A percentile compares a stretch with the other conserved stretches of the same genome.
Evolutionary conservation across 2,888 invertebrate genomes (phyloP).

Genomic region (Nematopogon swammerdamellus): DNA sequence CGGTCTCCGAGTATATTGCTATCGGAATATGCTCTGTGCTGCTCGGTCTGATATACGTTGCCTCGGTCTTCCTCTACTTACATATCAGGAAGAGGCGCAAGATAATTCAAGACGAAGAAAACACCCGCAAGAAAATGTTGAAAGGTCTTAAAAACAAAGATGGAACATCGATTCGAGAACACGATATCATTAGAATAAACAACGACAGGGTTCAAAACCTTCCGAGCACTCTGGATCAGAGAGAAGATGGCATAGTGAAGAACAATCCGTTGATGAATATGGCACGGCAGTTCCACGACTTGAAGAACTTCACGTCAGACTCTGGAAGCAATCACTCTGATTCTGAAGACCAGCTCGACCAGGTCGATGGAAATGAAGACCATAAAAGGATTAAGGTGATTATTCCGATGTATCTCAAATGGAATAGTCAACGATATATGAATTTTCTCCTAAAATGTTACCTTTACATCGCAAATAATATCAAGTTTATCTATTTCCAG

Average conservation of each 20-base stretch:
- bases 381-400: constrained; percentile 29
- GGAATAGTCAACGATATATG: neutral
- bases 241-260: constrained; percentile 71
- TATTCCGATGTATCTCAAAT: constrained; percentile 6
- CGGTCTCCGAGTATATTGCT: constrained; percentile 75
- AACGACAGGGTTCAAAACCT: constrained; percentile 35
- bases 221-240: constrained; percentile 47
- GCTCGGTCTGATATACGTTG: constrained; percentile 84
- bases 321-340: constrained; percentile 64
- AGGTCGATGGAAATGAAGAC: constrained; percentile 30
- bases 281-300: constrained; percentile 60
- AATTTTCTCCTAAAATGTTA: too few relatives aligned
- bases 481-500: constrained; percentile 20
- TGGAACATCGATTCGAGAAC: constrained; percentile 37
- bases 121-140: constrained; percentile 25
- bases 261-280: constrained; percentile 70
- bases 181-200: constrained; percentile 43
- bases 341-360: constrained; percentile 57
- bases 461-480: too few relatives aligned
- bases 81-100: constrained; percentile 68
- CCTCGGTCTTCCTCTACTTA: constrained; percentile 79
- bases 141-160: constrained; percentile 40
- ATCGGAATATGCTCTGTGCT: constrained; percentile 80
- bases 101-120: constrained; percentile 41
- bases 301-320: constrained; percentile 38